phyloP scores from a whole-genome alignment of 2,797 vertebrate species.

The Petrocephalus schoutedeni region DNA sequence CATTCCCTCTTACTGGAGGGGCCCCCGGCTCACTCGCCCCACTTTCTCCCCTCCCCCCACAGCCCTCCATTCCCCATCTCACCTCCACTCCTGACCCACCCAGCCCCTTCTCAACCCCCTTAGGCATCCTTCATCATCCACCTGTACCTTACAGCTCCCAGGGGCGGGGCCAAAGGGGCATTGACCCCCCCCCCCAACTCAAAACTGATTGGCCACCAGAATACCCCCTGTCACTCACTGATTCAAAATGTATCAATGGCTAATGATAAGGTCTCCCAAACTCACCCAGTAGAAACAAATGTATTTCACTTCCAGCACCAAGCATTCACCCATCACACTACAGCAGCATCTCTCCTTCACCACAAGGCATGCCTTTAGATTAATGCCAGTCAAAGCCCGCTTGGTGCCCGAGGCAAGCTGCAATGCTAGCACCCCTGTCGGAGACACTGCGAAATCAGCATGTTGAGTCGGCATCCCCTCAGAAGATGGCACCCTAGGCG shows the following conservation, averaged over 20 bases:
- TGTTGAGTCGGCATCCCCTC: neutral
- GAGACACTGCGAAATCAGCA: too few relatives aligned
- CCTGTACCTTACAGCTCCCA: neutral
- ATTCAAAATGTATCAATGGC: neutral
- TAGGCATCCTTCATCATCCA: neutral
- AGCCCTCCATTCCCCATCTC: neutral
- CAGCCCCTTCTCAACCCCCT: neutral
- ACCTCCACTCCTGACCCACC: neutral
- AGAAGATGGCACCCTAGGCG: neutral
- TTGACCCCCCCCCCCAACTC: neutral
- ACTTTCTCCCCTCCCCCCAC: conserved; percentile 37
- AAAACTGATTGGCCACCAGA: neutral
- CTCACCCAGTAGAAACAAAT: neutral
- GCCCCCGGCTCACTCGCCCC: conserved; percentile 38
- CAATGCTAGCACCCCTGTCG: too few relatives aligned
- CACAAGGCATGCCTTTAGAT: neutral
- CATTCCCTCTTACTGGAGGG: conserved; percentile 42
- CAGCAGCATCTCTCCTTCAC: neutral
- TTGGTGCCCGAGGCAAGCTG: neutral
- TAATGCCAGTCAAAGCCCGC: neutral
- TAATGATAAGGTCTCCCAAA: neutral
- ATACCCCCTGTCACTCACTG: neutral
- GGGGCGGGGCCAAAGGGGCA: neutral
- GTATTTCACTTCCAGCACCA: neutral
- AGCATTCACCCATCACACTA: neutral